Evolutionary conservation across 2,797 vertebrate genomes (phyloP), one percentile per base, ranked within the genome.

Genomic region (Rhinoraja longicauda): DNA sequence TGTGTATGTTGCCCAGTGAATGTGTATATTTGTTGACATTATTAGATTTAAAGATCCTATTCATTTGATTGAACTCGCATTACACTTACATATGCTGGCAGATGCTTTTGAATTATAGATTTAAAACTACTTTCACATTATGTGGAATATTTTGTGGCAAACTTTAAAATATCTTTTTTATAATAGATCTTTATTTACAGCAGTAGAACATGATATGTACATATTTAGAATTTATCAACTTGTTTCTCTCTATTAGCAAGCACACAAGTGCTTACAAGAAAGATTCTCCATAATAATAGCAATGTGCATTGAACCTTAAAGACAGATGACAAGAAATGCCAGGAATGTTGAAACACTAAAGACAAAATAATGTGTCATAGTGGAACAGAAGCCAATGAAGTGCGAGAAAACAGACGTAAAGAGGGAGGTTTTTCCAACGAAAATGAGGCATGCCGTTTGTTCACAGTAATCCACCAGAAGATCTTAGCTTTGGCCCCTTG

Each of bases 51-150:
- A 88, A 88, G n/a, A 21, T 36, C 59, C n/a, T 88, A n/a, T 19
- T 88, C 84, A 67, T 17, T 77, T 17, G n/a, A 4, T 77, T 4
- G 9, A 19, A 36, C 6, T 32, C 8, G 17, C 7, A 21, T 59
- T 84, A 62, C 36, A 15, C 64, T 32, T 88, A 9, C 17, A 36
- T 88, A 88, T 2, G 8, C 17, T 67, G 62, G n/a, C 17, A 88
- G 7, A 36, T 88, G 84, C 84, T 67, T 88, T 88, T 88, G 6
- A 36, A 67, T 88, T 88, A 32, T 88, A 88, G 84, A 24, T 88
- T 67, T 67, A 67, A 88, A 88, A 67, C 2, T 0, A 10, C 36
- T 88, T 32, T 67, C 84, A 88, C 32, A 88, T 32, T 36, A 88
- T 67, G 17, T 67, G 17, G 0, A 8, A 36, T 64, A 67, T 88